Evolutionary conservation across 1,140 invertebrate genomes (phyloP), one percentile per base, ranked within the genome.

Genomic region (Euglossa dilemma): DNA sequence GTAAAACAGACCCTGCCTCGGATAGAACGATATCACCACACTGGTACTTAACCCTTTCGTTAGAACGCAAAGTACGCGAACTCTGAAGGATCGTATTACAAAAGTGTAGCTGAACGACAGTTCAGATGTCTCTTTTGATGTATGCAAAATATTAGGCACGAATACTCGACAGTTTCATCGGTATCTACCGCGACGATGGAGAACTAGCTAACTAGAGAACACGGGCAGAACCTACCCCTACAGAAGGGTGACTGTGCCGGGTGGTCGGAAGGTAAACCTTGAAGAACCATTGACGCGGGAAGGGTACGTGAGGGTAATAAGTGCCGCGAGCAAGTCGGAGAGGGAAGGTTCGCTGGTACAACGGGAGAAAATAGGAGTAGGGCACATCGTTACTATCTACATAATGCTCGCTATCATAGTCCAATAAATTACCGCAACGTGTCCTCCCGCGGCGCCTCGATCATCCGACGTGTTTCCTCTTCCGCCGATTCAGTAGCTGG

Each of bases 381-480:
- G 23, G 9, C 36, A 18, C 54, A 52, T 77, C 80, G 71, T 71
- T 56, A 20, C 74, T 64, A 88, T 89, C 84, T 88, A 75, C 87
- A 89, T 89, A 88, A 89, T 87, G 80, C 75, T 50, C 67, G 72
- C 85, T 72, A 87, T 90, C 88, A 83, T 83, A 77, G 80, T n/a
- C 59, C 72, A 71, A 89, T 90, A 90, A 90, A 89, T 85, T 79
- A 83, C 64, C 1, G 66, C 64, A 80, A 85, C 83, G 87, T 84
- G 88, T 86, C 77, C 76, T 74, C 64, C 59, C 71, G 77, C 85
- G 73, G 54, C 73, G 79, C 69, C 86, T 85, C 87, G 86, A 88
- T 88, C 83, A 54, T 79, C 71, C 79, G 56, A 85, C 86, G 87
- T 88, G 87, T 88, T 88, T 88, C 86, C 86, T 85, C 78, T 89